These are phyloP conservation scores for Drosophila melanogaster DNA, from an alignment of 1,140 invertebrate genomes.

Conservation along the genomic window Release_6_plus_ISO1_MT NT_033777.3:27342001-27342500, in stretches of 20 bases:
- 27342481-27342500: slow-evolving; percentile 52
- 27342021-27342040: slow-evolving; percentile 9
- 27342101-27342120: slow-evolving; percentile 78
- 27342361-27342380: slow-evolving; percentile 38
- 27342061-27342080: no score
- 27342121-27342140: slow-evolving; percentile 48
- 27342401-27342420: slow-evolving; percentile 63
- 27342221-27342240: slow-evolving; percentile 64
- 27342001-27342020: slow-evolving; percentile 24
- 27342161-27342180: slow-evolving; percentile 65
- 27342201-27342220: slow-evolving; percentile 77
- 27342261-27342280: slow-evolving; percentile 47
- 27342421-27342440: slow-evolving; percentile 77
- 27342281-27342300: slow-evolving; percentile 9
- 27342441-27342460: slow-evolving; percentile 77
- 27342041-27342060: background rate
- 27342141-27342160: slow-evolving; percentile 66
- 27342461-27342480: slow-evolving; percentile 51
- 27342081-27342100: slow-evolving; percentile 10
- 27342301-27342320: background rate
- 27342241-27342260: slow-evolving; percentile 28
- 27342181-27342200: slow-evolving; percentile 66
- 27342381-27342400: background rate
- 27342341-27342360: slow-evolving; percentile 60
- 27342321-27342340: slow-evolving; percentile 70